These are phyloP conservation scores for Zaprionus obscuricornis DNA, from an alignment of 2,888 invertebrate genomes.

Conservation along the genomic window DNA sequence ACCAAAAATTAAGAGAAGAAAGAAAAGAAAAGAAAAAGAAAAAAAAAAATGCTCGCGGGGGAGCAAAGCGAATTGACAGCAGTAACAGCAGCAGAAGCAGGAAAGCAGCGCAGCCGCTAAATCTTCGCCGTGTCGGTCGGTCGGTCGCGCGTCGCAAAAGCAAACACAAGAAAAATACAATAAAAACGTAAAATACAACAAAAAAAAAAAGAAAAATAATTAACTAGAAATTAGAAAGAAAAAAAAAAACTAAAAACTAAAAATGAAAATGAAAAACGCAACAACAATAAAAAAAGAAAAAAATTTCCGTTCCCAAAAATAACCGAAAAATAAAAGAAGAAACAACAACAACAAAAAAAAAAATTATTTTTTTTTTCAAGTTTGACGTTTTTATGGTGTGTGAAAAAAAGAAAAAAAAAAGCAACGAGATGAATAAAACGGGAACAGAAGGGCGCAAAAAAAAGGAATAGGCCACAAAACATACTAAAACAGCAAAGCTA, in stretches of 20 bases:
- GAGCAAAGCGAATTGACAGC: constrained; percentile 55
- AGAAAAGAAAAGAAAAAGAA: background rate
- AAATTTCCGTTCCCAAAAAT: constrained; percentile 71
- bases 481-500: constrained; percentile 60
- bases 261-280: no score
- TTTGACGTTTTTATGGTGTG: constrained; percentile 63
- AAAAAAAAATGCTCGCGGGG: constrained; percentile 44
- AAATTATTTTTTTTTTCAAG: no score
- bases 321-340: constrained; percentile 62
- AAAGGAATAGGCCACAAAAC: constrained; percentile 54
- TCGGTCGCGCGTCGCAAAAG: constrained; percentile 50
- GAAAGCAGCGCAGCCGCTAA: constrained; percentile 69
- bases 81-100: constrained; percentile 38
- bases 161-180: no score
- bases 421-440: constrained; percentile 22
- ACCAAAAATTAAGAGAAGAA: constrained; percentile 8
- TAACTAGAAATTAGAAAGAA: no score
- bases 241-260: constrained; percentile 62
- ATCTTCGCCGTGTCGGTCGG: constrained; percentile 61
- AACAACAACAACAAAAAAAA: no score
- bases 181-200: constrained; percentile 39
- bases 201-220: constrained; percentile 40
- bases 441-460: constrained; percentile 35
- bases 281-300: constrained; percentile 29
- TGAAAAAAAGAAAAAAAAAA: constrained; percentile 49